A percentile compares a stretch with the other conserved stretches of the same genome.
These are phyloP conservation scores for Strigamia transsilvanica DNA, from an alignment of 2,888 invertebrate species.

Conservation along the genomic window DNA sequence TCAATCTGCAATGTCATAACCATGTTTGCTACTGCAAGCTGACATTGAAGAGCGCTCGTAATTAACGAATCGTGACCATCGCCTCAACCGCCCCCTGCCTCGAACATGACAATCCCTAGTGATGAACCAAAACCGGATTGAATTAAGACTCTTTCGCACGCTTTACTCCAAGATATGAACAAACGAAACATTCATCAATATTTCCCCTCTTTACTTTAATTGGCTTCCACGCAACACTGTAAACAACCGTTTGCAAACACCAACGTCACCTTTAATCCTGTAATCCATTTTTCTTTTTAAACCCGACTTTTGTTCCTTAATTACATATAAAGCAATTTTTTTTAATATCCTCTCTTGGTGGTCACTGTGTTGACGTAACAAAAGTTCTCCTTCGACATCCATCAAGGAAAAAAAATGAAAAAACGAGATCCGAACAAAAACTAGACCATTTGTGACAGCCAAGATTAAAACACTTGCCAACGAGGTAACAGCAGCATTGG, in stretches of 20 bases:
- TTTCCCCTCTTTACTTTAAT: background rate
- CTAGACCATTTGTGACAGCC: slow-evolving; percentile 37
- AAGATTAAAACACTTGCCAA: slow-evolving; percentile 49
- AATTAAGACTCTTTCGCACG: slow-evolving; percentile 26
- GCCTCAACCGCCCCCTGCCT: background rate
- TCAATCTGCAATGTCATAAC: slow-evolving; percentile 40
- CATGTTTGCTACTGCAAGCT: slow-evolving; percentile 48
- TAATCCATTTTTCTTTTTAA: slow-evolving; percentile 42
- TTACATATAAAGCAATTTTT: slow-evolving; percentile 35
- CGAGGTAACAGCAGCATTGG: slow-evolving; percentile 31
- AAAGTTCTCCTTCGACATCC: slow-evolving; percentile 21
- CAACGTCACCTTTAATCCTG: background rate
- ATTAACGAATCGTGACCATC: slow-evolving; percentile 46
- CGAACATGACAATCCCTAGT: slow-evolving; percentile 17
- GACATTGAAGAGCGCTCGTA: slow-evolving; percentile 42
- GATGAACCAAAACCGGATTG: slow-evolving; percentile 40
- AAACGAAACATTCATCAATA: slow-evolving; percentile 19
- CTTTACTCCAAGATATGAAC: slow-evolving; percentile 10
- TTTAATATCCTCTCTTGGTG: slow-evolving; percentile 28
- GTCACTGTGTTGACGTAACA: slow-evolving; percentile 47
- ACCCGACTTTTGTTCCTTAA: background rate
- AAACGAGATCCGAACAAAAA: slow-evolving; percentile 23
- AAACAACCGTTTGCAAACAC: background rate
- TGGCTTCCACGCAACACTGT: background rate
- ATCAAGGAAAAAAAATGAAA: slow-evolving; percentile 7